Evolutionary conservation across 2,888 invertebrate species (phyloP), one percentile per base, ranked within the genome.

Genomic region (Copidosoma aretas): DNA sequence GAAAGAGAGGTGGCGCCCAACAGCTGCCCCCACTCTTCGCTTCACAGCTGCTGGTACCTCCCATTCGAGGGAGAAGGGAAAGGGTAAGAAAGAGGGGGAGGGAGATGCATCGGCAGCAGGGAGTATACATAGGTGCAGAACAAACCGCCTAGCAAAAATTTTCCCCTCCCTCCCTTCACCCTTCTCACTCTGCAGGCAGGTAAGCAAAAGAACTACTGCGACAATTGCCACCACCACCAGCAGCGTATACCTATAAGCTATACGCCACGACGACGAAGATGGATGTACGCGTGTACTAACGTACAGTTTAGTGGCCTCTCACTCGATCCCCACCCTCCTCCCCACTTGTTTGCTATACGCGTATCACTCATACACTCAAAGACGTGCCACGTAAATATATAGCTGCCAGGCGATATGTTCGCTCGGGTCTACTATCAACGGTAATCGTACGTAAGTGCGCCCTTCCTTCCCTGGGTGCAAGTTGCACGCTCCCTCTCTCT

Each of bases 61-160:
- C 83, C 81, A 82, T 78, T 78, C 75, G 75, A 68, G 54, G 43
- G 19, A n/a, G 39, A 49, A 46, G 58, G 56, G 58, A 57, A 22
- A 59, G 56, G 61, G 58, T 56, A 15, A 43, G 43, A 10, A 53
- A 22, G 57, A 46, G 43, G 12, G 15, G 12, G 43, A 46, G 43
- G 43, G 3, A 46, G 15, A 32, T 32, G 32, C 32, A 32, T 32
- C 32, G 32, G 32, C 32, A 32, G 32, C 32, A 32, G 8, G 32
- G 32, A 54, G 54, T 24, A 52, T 19, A 52, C 3, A 52, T 10
- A 14, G 43, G 17, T 39, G 62, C 19, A 32, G 61, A 51, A 65
- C 77, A 78, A 78, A 78, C 78, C 80, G 78, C 78, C 81, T 81
- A 78, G 80, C 81, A 82, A 82, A 83, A 83, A 82, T 82, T 81